Evolutionary conservation across 2,888 invertebrate genomes (phyloP).

Genomic region (Clivina fossor): DNA sequence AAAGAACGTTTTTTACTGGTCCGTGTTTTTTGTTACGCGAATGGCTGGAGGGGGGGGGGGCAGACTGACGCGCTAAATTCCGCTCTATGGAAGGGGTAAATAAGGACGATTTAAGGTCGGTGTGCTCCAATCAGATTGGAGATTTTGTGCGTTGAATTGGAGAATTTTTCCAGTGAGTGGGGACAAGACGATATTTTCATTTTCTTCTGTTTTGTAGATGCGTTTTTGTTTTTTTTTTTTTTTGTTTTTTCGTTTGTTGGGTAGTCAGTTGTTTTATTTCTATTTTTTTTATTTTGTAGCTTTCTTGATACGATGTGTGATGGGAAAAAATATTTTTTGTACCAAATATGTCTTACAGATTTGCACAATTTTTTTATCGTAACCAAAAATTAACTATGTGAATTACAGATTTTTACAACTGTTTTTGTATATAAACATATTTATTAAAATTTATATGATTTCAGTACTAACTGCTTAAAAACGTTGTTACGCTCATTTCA

Average conservation of each 20-base stretch:
- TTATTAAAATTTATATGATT: no score
- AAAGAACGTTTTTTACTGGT: conserved; percentile 31
- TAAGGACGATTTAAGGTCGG: conserved; percentile 7
- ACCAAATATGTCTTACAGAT: no score
- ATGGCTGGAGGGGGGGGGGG: not conserved
- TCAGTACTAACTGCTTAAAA: no score
- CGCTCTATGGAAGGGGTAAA: not conserved
- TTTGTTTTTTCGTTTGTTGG: not conserved
- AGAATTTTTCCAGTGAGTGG: conserved; percentile 5
- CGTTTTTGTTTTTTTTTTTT: not conserved
- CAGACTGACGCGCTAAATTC: conserved; percentile 1
- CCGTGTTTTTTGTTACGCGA: not conserved
- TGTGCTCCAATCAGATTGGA: conserved; percentile 16
- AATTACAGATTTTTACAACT: not conserved
- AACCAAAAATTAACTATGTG: no score
- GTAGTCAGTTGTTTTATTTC: not conserved
- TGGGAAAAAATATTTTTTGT: no score
- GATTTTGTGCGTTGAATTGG: not conserved
- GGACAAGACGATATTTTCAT: conserved; percentile 18
- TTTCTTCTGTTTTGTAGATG: conserved; percentile 10
- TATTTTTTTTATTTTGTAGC: not conserved
- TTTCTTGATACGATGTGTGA: not conserved
- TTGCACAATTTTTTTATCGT: no score
- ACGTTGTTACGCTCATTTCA: no score
- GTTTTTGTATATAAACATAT: no score